Base-by-base conservation (phyloP, 2,888 invertebrate species). In the Taphrorychus bicolor region DNA sequence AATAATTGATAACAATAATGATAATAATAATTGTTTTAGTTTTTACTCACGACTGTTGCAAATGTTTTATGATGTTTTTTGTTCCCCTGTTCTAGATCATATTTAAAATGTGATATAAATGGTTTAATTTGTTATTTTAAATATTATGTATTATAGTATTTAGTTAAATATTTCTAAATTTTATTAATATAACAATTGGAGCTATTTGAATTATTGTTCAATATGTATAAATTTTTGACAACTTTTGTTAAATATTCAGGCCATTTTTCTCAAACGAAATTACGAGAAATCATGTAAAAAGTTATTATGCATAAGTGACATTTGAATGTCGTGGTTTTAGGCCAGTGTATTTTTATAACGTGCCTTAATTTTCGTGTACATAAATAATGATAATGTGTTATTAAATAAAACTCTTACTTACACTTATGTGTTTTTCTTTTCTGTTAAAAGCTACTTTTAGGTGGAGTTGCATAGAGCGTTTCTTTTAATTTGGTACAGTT, bases 291-390 rank as follows among this genome's bases (percentile, higher is more conserved):
- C 32, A 32, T 32, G 32, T 32, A 32, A 32, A 32, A 32, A 32
- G n/a, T n/a, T n/a, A n/a, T n/a, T n/a, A n/a, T n/a, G n/a, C n/a
- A n/a, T 32, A 9, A 32, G 32, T 32, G 32, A 32, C 11, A 45
- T 45, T 45, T 45, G 14, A 45, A 67, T 66, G 54, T 69, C 58
- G 60, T 71, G 69, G 64, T 70, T 64, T 53, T 74, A 75, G 74
- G 74, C 74, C 74, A 75, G 74, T 74, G 70, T 74, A 74, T 72
- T 73, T 75, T 74, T 74, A 74, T 74, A 75, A 75, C 67, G 74
- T 75, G 74, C 74, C 74, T 74, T 75, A 75, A 74, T 75, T 75
- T 73, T 71, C 49, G 65, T 72, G 68, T 73, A 72, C 68, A 74
- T 69, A 74, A 70, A 73, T 59, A 67, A 72, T 57, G 73, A 60